Evolutionary conservation across 2,113 vertebrate genomes (phyloP).

Genomic region (Camarhynchus parvulus): DNA sequence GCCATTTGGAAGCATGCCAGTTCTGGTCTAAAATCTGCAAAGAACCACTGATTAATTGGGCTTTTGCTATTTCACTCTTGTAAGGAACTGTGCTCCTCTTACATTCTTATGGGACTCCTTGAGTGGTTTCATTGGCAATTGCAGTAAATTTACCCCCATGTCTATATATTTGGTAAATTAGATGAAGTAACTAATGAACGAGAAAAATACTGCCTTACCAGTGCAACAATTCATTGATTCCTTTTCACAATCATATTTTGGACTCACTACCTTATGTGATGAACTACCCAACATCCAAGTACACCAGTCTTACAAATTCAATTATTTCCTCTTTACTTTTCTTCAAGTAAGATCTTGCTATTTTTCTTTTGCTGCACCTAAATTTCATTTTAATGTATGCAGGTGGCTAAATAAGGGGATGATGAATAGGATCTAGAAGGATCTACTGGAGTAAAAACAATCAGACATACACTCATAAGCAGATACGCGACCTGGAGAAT

Average conservation of each 20-base stretch:
- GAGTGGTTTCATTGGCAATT: slow-evolving; percentile 19
- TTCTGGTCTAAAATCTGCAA: slow-evolving; percentile 54
- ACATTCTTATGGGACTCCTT: slow-evolving; percentile 19
- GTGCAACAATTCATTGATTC: background rate
- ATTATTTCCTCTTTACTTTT: background rate
- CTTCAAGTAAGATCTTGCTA: background rate
- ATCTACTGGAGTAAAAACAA: background rate
- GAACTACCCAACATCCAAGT: background rate
- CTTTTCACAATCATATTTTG: background rate
- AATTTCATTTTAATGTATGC: background rate
- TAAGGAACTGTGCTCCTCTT: slow-evolving; percentile 11
- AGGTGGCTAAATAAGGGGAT: background rate
- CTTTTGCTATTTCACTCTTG: slow-evolving; percentile 22
- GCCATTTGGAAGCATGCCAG: slow-evolving; percentile 57
- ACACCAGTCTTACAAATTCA: background rate
- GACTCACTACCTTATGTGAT: background rate
- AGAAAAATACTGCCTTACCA: background rate
- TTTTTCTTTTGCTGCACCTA: background rate
- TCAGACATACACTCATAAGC: background rate
- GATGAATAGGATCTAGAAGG: background rate
- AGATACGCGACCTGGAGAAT: background rate
- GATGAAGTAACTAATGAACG: slow-evolving; percentile 5
- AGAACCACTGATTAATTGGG: slow-evolving; percentile 54
- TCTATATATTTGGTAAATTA: background rate
- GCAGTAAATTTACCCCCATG: background rate